Evolutionary conservation across 2,888 invertebrate genomes (phyloP).

Genomic region (Chloromyia formosa): DNA sequence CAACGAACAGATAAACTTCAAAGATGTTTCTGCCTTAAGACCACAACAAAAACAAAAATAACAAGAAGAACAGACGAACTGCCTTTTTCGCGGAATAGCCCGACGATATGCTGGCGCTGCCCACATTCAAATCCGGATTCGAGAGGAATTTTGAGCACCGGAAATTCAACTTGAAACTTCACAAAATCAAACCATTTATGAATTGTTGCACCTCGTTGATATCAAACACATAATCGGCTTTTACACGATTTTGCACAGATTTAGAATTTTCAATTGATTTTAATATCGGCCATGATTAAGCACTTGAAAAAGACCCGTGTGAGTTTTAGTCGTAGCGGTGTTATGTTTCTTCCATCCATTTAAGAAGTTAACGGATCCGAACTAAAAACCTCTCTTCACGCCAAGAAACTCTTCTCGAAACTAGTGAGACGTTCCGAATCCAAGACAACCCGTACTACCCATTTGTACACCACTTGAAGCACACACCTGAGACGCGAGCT

Average conservation of each 20-base stretch:
- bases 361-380: constrained; percentile 9
- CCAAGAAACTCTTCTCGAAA: constrained; percentile 45
- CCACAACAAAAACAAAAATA: constrained; percentile 1
- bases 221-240: too few species aligned
- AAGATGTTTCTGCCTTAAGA: too few species aligned
- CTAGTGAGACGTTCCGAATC: constrained; percentile 37
- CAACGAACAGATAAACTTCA: not conserved
- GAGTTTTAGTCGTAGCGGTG: constrained; percentile 11
- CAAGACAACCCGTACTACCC: not conserved
- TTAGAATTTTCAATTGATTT: constrained; percentile 3
- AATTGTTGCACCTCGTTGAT: too few species aligned
- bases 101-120: not conserved
- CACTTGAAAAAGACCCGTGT: not conserved
- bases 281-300: not conserved
- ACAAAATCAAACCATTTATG: too few species aligned
- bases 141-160: constrained; percentile 17
- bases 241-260: not conserved
- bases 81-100: constrained; percentile 27
- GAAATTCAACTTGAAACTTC: constrained; percentile 4
- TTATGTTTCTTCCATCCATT: constrained; percentile 10
- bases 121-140: constrained; percentile 29
- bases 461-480: too few species aligned
- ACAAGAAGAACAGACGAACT: not conserved
- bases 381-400: constrained; percentile 37
- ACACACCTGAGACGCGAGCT: too few species aligned